Conservation (phyloP, 2,888 invertebrate genomes). For the Ochropacha duplaris region DNA sequence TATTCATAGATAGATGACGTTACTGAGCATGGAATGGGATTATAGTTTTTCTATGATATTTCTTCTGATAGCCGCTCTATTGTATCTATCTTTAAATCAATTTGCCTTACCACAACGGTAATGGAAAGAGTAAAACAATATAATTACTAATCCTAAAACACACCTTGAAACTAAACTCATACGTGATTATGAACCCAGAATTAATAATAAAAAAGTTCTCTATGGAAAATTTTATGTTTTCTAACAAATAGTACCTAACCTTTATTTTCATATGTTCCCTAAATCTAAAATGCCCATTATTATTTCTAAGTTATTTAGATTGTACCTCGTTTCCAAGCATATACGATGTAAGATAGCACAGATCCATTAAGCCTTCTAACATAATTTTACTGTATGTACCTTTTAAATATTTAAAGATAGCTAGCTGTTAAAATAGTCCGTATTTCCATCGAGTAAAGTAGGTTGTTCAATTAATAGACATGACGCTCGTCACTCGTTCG, state of each 20-base stretch:
- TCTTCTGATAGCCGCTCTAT: no score
- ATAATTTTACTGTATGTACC: no score
- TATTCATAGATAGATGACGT: no score
- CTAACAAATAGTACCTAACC: background rate
- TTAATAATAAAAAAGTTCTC: background rate
- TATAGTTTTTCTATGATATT: no score
- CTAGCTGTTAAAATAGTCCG: no score
- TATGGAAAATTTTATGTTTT: background rate
- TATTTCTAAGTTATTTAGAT: background rate
- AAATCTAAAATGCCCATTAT: constrained; percentile 12
- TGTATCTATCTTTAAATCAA: no score
- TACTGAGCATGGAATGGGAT: no score
- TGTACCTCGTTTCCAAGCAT: background rate
- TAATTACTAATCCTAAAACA: background rate
- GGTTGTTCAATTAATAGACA: background rate
- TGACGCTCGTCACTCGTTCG: no score
- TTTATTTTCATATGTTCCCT: constrained; percentile 26
- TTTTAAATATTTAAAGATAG: no score
- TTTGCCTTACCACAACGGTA: no score
- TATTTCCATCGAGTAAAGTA: background rate
- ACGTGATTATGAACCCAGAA: background rate
- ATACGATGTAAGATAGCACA: background rate
- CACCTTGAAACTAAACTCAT: background rate
- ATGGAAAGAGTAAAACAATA: background rate
- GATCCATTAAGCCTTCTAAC: background rate